These are phyloP conservation scores for Leucophenga montana DNA, from an alignment of 2,888 invertebrate species.

Conservation along the genomic window DNA sequence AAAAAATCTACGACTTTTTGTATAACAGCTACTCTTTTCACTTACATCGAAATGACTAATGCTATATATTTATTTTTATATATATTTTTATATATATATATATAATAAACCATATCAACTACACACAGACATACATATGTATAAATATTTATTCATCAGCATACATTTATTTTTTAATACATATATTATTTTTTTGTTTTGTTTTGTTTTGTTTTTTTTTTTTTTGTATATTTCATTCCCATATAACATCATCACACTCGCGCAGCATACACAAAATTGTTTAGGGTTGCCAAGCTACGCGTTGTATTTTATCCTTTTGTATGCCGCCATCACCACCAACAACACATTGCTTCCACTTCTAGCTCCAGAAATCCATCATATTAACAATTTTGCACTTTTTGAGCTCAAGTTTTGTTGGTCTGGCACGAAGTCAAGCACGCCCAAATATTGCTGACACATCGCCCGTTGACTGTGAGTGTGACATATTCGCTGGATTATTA, in stretches of 20 bases:
- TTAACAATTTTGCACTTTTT: slow-evolving; percentile 74
- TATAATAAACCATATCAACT: slow-evolving; percentile 28
- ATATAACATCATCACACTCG: too few relatives aligned
- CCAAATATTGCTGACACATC: slow-evolving; percentile 80
- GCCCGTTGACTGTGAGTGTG: slow-evolving; percentile 79
- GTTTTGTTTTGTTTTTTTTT: slow-evolving; percentile 13
- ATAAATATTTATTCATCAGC: slow-evolving; percentile 36
- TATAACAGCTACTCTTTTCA: too few relatives aligned
- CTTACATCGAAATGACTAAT: too few relatives aligned
- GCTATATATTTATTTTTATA: slow-evolving; percentile 27
- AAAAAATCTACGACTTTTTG: not conserved
- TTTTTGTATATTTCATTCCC: too few relatives aligned
- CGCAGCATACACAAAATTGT: too few relatives aligned
- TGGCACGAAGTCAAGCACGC: slow-evolving; percentile 76
- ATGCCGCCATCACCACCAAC: too few relatives aligned
- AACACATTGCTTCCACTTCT: slow-evolving; percentile 64
- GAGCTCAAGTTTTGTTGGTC: slow-evolving; percentile 71
- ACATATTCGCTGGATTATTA: slow-evolving; percentile 68
- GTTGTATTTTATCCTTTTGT: not conserved
- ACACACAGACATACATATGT: slow-evolving; percentile 15
- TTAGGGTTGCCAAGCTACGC: too few relatives aligned
- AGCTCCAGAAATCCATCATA: slow-evolving; percentile 74
- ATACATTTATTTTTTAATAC: too few relatives aligned
- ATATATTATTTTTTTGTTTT: slow-evolving; percentile 7
- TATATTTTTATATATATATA: slow-evolving; percentile 21